Base-by-base conservation (phyloP, 2,797 vertebrate species). In the Protonibea diacanthus region DNA sequence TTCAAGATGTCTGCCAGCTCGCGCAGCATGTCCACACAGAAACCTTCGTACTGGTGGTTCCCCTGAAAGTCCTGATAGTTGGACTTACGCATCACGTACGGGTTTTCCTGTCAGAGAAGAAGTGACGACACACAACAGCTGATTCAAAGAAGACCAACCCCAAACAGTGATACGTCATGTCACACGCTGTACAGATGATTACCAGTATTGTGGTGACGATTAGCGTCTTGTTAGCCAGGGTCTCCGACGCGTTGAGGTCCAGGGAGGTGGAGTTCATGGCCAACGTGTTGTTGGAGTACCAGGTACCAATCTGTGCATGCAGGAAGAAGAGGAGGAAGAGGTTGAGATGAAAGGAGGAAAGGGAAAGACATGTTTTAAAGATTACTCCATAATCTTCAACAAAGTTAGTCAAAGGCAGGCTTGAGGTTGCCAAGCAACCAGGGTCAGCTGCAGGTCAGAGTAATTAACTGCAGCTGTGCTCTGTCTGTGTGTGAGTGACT, bases 1-100 rank as follows among this genome's bases (percentile, higher is more conserved):
- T 96, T 96, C 20, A 97, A 92, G 69, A 96, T 95, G 82, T 95
- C 95, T 0, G 97, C 94, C 27, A 98, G 91, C 83, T 98, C 97
- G 17, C 94, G 92, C 47, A 98, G 94, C 96, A 98, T 97, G 94
- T 98, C 97, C 87, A 98, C 97, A 0, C 97, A 98, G 93, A 98
- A 98, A 0, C 97, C 97, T 86, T 98, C 96, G 0, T 97, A 98
- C 83, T 94, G 96, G 18, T 97, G 94, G 0, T 97, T 94, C 1
- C 96, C 96, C 0, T 94, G 94, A 57, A 95, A 81, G 12, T 95
- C 94, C 89, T 96, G 95, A 90, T 95, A 95, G 80, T 97, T 97
- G 21, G 93, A 87, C 84, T 95, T 95, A 0, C 96, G 95, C 97
- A 98, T 98, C 82, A 98, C 95, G 0, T 98, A 98, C 0, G 97